Percentiles rank a stretch among this genome's conserved stretches.
phyloP scores from a whole-genome alignment of 2,888 invertebrate genomes.

The Diplolepis rosae region DNA sequence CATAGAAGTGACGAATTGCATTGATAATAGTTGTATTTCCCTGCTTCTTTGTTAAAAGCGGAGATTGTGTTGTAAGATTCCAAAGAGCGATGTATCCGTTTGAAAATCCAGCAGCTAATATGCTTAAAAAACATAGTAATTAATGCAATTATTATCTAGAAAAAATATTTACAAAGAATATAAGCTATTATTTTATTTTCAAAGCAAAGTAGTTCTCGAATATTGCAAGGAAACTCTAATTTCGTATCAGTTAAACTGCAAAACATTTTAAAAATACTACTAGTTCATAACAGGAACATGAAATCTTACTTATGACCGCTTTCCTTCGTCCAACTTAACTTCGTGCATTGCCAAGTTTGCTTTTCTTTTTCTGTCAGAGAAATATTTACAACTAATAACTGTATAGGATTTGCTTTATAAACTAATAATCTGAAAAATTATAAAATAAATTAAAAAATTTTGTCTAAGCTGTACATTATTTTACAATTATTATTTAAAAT shows the following conservation, averaged over 20 bases:
- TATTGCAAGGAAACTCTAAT: too few relatives aligned
- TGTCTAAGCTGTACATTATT: neutral
- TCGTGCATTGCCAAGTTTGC: conserved; percentile 67
- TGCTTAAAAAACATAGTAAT: conserved; percentile 49
- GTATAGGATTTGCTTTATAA: conserved; percentile 68
- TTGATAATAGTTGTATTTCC: conserved; percentile 74
- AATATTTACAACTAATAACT: conserved; percentile 63
- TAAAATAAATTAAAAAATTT: neutral
- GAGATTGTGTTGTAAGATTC: conserved; percentile 76
- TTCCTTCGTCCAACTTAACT: conserved; percentile 67
- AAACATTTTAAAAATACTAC: neutral
- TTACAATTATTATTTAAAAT: conserved; percentile 1
- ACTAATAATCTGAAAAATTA: conserved; percentile 58
- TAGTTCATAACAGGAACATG: neutral
- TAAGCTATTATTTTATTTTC: too few relatives aligned
- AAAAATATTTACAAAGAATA: too few relatives aligned
- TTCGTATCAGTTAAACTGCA: neutral
- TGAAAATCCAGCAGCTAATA: conserved; percentile 81
- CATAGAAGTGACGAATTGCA: conserved; percentile 78
- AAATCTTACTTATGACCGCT: conserved; percentile 66
- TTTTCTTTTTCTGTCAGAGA: conserved; percentile 53
- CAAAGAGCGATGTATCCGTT: conserved; percentile 81
- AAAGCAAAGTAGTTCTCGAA: too few relatives aligned
- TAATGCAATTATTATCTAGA: neutral
- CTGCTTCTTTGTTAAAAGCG: conserved; percentile 73